These are phyloP conservation scores for Hemiprocne comata DNA, from an alignment of 2,113 vertebrate species.

Conservation along the genomic window DNA sequence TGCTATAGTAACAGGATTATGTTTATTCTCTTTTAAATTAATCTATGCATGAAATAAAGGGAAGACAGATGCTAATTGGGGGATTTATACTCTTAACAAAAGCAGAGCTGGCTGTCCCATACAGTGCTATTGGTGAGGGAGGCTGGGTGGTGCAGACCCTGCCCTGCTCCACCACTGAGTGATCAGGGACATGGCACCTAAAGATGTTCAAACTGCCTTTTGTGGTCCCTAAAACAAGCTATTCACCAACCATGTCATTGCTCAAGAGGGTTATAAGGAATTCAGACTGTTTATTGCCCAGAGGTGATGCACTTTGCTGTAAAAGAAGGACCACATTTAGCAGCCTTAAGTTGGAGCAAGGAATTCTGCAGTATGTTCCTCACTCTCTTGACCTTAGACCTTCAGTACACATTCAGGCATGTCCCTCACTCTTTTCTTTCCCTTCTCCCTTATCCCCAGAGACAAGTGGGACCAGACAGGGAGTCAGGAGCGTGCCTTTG, in stretches of 20 bases:
- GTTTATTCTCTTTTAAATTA: not conserved
- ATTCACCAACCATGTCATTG: fast-evolving
- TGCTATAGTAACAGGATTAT: not conserved
- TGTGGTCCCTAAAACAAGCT: not conserved
- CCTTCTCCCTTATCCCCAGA: not conserved
- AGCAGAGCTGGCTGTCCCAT: not conserved
- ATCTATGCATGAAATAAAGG: not conserved
- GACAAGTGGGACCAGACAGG: fast-evolving
- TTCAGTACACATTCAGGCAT: not conserved
- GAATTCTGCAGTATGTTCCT: not conserved
- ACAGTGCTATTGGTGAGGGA: not conserved
- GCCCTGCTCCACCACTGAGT: no score
- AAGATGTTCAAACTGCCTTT: not conserved
- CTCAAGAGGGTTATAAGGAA: not conserved
- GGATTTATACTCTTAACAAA: not conserved
- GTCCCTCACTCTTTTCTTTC: not conserved
- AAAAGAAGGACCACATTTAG: not conserved
- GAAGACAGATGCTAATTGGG: not conserved
- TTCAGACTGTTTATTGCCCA: not conserved
- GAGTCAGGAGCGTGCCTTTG: not conserved
- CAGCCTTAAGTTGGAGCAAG: not conserved
- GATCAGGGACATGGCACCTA: fast-evolving
- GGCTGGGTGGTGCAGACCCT: not conserved
- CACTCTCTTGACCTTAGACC: not conserved
- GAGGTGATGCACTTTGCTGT: not conserved